Conservation (phyloP, 2,797 vertebrate genomes). For the Acestrorhynchus altus region DNA sequence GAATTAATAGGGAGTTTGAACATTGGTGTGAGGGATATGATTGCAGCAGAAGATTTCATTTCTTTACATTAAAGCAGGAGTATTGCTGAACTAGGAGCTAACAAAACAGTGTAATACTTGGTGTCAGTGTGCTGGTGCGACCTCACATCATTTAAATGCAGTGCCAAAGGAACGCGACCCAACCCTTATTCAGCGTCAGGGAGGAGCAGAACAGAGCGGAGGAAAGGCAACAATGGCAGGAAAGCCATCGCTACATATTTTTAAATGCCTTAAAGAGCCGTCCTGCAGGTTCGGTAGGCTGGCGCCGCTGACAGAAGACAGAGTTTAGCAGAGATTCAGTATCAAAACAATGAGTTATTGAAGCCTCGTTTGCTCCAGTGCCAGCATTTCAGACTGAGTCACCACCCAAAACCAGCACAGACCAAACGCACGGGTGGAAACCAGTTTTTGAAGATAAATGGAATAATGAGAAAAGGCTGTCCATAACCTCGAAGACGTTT, state of each 20-base stretch:
- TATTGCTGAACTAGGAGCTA: too few species aligned
- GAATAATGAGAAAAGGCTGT: too few species aligned
- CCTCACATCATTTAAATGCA: too few species aligned
- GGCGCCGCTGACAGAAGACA: not conserved
- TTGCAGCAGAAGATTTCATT: too few species aligned
- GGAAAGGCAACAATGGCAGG: constrained; percentile 81
- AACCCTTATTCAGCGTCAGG: constrained; percentile 69
- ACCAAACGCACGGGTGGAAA: constrained; percentile 52
- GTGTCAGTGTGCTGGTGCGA: too few species aligned
- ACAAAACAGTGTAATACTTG: too few species aligned
- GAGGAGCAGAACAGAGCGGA: constrained; percentile 74
- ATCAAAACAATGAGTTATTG: constrained; percentile 49
- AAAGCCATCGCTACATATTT: constrained; percentile 69
- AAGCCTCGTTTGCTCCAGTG: not conserved
- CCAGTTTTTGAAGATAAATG: constrained; percentile 19
- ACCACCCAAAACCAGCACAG: constrained; percentile 2
- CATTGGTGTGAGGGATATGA: too few species aligned
- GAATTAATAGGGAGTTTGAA: too few species aligned
- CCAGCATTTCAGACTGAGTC: not conserved
- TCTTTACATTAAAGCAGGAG: too few species aligned
- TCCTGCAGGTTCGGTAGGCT: constrained; percentile 65
- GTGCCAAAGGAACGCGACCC: constrained; percentile 71
- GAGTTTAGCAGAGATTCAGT: constrained; percentile 41
- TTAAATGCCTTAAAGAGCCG: constrained; percentile 58
- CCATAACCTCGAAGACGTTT: constrained; percentile 33